phyloP scores from a whole-genome alignment of 2,113 vertebrate genomes.

The Sylvietta virens region DNA sequence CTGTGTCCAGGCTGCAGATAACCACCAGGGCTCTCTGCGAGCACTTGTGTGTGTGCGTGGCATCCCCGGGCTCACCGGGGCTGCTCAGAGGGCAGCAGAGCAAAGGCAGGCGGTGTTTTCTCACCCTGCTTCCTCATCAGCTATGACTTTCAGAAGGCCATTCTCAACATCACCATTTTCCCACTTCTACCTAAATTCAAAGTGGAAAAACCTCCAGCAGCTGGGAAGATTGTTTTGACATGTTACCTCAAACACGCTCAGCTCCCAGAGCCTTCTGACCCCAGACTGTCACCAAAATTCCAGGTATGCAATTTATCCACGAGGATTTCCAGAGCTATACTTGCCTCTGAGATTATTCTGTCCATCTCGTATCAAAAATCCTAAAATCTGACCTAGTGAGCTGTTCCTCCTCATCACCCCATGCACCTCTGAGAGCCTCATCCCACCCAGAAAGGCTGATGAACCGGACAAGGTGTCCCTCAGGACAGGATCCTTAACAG shows the following conservation, averaged over 20 bases:
- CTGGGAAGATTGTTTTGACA: not conserved
- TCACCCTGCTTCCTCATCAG: not conserved
- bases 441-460: not conserved
- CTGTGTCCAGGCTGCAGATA: not conserved
- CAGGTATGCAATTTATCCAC: not conserved
- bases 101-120: fast-evolving
- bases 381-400: not conserved
- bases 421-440: not conserved
- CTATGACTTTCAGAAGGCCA: not conserved
- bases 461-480: not conserved
- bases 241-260: not conserved
- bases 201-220: not conserved
- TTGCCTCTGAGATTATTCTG: not conserved
- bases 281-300: not conserved
- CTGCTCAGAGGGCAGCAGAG: not conserved
- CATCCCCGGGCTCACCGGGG: fast-evolving
- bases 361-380: not conserved
- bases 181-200: not conserved
- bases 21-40: not conserved
- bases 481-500: not conserved
- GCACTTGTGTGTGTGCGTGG: fast-evolving
- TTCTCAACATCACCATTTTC: not conserved
- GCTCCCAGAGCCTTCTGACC: not conserved
- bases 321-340: not conserved
- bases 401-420: not conserved